Base-by-base conservation (phyloP, 2,888 invertebrate genomes). In the Iphiclides podalirius region DNA sequence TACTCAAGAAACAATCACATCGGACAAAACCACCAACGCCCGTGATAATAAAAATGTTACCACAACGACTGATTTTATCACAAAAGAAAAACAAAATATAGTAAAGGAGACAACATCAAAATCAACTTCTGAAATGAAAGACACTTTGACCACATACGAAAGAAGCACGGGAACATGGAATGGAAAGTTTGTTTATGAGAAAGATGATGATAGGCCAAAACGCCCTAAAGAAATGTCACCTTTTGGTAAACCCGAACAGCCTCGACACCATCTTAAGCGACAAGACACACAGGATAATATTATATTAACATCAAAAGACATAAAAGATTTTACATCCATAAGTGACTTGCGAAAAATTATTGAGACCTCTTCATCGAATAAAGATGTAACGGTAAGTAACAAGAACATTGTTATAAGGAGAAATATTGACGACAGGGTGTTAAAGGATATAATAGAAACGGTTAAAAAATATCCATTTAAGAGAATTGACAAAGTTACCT, bases 131-230 rank as follows among this genome's bases (percentile, higher is more conserved):
- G 68, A 83, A 60, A 77, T 76, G 47, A 88, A 87, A 66, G 87
- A 88, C 60, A 83, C 79, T 34, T 61, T 77, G 43, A 88, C 88
- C 13, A 72, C 75, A 14, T 88, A 88, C 54, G 88, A 85, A 59
- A 76, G 82, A 61, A 88, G 86, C 50, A 87, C 87, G 15, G 88
- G 88, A 47, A 78, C 88, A 7, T 91, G 91, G 91, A 90, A 91
- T 50, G 91, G 91, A 8, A 90, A 89, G 59, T 91, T 91, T 52
- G 68, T 74, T 13, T 88, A 90, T 55, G 91, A 90, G 67, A 89
- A 77, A 54, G 81, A 85, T 43, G 80, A 83, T 44, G 84, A 81
- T 39, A 78, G 82, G 53, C 84, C 85, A 9, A 82, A 77, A 59
- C 73, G 61, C 57, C 84, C 84, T 0, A 85, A 84, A 59, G 68